phyloP scores from a whole-genome alignment of 2,113 vertebrate genomes.

The Pituophis catenifer region DNA sequence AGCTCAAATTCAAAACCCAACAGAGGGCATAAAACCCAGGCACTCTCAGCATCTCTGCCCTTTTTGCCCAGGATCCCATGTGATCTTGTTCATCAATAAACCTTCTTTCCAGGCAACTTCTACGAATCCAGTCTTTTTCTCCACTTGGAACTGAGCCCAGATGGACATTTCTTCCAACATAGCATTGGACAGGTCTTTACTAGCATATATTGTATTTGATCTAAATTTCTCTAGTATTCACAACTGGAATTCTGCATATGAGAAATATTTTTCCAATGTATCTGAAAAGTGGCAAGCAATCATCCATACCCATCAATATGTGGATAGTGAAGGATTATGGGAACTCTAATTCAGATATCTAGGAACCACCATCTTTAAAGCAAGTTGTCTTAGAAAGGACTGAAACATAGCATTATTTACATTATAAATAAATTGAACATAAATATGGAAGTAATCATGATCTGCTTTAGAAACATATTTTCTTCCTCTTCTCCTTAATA shows the following conservation, averaged over 20 bases:
- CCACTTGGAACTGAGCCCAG: no score
- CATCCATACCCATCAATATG: background rate
- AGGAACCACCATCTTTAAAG: background rate
- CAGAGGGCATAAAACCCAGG: no score
- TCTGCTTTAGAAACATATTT: background rate
- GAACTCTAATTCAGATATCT: background rate
- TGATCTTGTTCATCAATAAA: no score
- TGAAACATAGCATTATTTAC: background rate
- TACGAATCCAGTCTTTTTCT: no score
- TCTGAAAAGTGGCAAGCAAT: background rate
- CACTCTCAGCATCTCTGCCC: no score
- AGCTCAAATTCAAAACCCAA: no score
- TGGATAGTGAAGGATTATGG: background rate
- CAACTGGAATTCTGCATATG: background rate
- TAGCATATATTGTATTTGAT: background rate
- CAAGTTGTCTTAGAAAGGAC: background rate
- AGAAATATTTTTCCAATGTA: background rate
- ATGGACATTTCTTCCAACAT: no score
- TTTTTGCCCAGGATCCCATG: no score
- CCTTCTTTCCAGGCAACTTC: no score
- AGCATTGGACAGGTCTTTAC: background rate
- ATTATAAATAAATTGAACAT: background rate
- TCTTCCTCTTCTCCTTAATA: background rate
- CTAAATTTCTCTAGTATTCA: background rate
- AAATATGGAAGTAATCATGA: background rate